These are phyloP conservation scores for Eurytoma adleriae DNA, from an alignment of 2,888 invertebrate species.

Conservation along the genomic window DNA sequence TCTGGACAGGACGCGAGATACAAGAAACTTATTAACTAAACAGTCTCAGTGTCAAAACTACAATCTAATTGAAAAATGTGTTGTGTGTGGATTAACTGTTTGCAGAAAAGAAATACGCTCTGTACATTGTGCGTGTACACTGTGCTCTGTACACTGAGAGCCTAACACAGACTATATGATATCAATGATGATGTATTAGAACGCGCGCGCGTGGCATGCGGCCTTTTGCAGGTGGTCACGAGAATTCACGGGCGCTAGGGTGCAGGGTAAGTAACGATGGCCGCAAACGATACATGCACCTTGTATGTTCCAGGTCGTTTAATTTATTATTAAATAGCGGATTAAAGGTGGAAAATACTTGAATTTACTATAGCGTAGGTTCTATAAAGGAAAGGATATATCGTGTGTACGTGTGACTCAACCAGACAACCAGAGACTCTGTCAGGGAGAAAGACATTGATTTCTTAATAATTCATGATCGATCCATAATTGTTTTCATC, in stretches of 20 bases:
- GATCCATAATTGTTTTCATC: slow-evolving; percentile 28
- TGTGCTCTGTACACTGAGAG: slow-evolving; percentile 64
- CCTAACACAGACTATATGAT: slow-evolving; percentile 71
- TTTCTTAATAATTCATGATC: slow-evolving; percentile 7
- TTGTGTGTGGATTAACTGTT: slow-evolving; percentile 76
- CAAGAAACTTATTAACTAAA: slow-evolving; percentile 35
- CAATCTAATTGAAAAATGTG: slow-evolving; percentile 65
- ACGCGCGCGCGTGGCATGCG: slow-evolving; percentile 72
- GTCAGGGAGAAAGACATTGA: background rate
- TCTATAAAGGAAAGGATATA: slow-evolving; percentile 5
- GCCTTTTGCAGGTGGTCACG: slow-evolving; percentile 74
- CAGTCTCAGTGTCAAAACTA: slow-evolving; percentile 57
- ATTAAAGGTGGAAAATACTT: slow-evolving; percentile 4
- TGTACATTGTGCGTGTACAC: slow-evolving; percentile 71
- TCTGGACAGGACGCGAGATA: background rate
- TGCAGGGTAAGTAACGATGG: slow-evolving; percentile 75
- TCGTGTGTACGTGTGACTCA: background rate
- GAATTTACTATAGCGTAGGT: background rate
- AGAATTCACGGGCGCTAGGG: slow-evolving; percentile 62
- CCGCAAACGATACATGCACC: slow-evolving; percentile 72
- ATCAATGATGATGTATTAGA: slow-evolving; percentile 75
- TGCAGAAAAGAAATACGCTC: slow-evolving; percentile 71
- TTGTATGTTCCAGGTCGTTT: slow-evolving; percentile 68
- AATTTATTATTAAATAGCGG: slow-evolving; percentile 27
- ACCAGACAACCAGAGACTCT: background rate